These are phyloP conservation scores for Microctenopoma stevenorrisi DNA, from an alignment of 2,797 vertebrate species.

Conservation along the genomic window DNA sequence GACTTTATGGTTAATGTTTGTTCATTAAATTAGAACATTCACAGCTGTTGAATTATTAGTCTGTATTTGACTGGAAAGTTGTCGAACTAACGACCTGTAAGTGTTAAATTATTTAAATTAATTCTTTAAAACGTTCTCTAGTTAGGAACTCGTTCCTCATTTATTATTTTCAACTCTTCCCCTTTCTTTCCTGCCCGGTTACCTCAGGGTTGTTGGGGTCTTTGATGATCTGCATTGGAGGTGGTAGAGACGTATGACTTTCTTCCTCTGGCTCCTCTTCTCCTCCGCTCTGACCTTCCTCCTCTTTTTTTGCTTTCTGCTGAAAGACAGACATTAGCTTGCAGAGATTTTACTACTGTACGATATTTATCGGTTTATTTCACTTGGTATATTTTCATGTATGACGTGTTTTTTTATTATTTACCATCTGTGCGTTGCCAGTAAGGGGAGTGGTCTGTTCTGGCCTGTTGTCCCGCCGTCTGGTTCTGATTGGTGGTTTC, in stretches of 20 bases:
- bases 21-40: no score
- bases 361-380: no score
- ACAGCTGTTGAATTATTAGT: no score
- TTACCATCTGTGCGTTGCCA: slow-evolving; percentile 84
- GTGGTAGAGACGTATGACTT: slow-evolving; percentile 90
- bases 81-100: no score
- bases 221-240: slow-evolving; percentile 96
- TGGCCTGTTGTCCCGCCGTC: slow-evolving; percentile 89
- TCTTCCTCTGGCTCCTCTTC: slow-evolving; percentile 95
- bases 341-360: no score
- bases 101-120: no score
- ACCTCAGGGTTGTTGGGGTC: slow-evolving; percentile 88
- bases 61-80: no score
- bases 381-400: slow-evolving; percentile 28
- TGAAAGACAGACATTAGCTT: background rate
- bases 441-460: slow-evolving; percentile 86
- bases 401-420: background rate
- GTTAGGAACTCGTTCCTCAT: no score
- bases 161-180: no score
- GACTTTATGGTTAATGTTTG: no score
- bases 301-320: slow-evolving; percentile 75
- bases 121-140: no score
- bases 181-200: background rate
- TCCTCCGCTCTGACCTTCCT: slow-evolving; percentile 85
- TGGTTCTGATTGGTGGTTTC: slow-evolving; percentile 85